Base-by-base conservation (phyloP, 2,888 invertebrate genomes). In the Dolichopus griseipennis region DNA sequence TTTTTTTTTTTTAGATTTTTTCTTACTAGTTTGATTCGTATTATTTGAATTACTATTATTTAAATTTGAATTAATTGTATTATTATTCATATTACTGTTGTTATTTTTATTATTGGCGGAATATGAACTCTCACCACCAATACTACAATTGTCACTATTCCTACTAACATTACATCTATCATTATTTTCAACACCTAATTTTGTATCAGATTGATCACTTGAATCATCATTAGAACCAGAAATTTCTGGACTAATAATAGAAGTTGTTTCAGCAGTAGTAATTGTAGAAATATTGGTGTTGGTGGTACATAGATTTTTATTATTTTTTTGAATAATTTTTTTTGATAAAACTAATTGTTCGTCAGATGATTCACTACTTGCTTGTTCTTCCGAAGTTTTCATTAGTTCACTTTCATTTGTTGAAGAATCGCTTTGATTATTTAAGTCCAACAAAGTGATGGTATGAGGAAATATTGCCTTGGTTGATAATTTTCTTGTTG, bases 1-100 rank as follows among this genome's bases (percentile, higher is more conserved):
- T 69, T 79, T 81, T 71, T 81, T 82, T 22, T 79, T 78, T 72
- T 79, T 80, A 2, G 79, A 77, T 76, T 81, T 81, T 77, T 82
- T 82, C 74, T 81, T 81, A 75, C 72, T 74, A 72, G 74, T 75
- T 69, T 61, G 71, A 65, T 37, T 71, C 71, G 37, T 67, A 65
- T 68, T 52, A 52, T 27, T 66, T 27, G 27, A 27, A 66, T 62
- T 41, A 33, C 21, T 43, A 63, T 62, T 66, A 61, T 41, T 68
- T 22, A 68, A 15, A 65, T 33, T 65, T 41, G 1, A 67, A 52
- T 15, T 68, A 27, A 18, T 67, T 62, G 3, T 65, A 70, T 63
- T 8, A 66, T 43, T 9, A 34, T 61, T 21, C 67, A 64, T 33
- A 52, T 52, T 37, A 37, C 37, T 37, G 61, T 65, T 69, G 64